These are phyloP conservation scores for Mionectes olivaceus DNA, from an alignment of 2,797 vertebrate genomes.

Conservation along the genomic window DNA sequence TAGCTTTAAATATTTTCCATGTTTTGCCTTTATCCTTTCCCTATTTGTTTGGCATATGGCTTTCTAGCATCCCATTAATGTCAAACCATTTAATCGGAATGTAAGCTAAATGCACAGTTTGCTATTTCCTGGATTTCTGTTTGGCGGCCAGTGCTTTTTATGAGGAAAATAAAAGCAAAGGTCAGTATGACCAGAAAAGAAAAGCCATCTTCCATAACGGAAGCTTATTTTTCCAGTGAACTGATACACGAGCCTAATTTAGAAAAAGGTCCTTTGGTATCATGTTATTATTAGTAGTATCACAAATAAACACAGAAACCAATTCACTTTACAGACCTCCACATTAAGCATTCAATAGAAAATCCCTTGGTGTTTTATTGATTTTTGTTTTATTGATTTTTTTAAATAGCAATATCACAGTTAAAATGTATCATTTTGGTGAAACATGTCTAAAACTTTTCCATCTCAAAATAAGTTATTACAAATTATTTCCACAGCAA, in stretches of 20 bases:
- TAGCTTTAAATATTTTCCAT: constrained; percentile 63
- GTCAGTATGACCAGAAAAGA: constrained; percentile 55
- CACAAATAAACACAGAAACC: constrained; percentile 69
- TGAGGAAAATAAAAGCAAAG: constrained; percentile 66
- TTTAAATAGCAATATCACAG: constrained; percentile 62
- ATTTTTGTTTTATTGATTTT: constrained; percentile 56
- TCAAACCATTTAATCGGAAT: constrained; percentile 29
- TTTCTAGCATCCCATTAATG: constrained; percentile 52
- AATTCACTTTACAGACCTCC: constrained; percentile 60
- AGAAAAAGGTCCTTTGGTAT: constrained; percentile 51
- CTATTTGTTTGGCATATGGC: constrained; percentile 34
- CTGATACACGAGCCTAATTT: constrained; percentile 61
- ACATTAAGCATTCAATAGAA: constrained; percentile 65
- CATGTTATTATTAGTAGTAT: constrained; percentile 68
- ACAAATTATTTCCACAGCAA: constrained; percentile 53
- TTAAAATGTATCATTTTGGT: constrained; percentile 52
- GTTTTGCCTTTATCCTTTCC: constrained; percentile 49
- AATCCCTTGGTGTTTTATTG: constrained; percentile 51
- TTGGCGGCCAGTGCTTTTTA: constrained; percentile 40
- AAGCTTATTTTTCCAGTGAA: constrained; percentile 58
- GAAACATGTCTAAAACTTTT: constrained; percentile 52
- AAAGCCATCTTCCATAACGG: constrained; percentile 47
- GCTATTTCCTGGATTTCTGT: constrained; percentile 61
- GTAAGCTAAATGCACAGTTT: constrained; percentile 52
- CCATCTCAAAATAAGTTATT: constrained; percentile 10